phyloP scores from a whole-genome alignment of 2,797 vertebrate genomes.

The Gallinago stenura region DNA sequence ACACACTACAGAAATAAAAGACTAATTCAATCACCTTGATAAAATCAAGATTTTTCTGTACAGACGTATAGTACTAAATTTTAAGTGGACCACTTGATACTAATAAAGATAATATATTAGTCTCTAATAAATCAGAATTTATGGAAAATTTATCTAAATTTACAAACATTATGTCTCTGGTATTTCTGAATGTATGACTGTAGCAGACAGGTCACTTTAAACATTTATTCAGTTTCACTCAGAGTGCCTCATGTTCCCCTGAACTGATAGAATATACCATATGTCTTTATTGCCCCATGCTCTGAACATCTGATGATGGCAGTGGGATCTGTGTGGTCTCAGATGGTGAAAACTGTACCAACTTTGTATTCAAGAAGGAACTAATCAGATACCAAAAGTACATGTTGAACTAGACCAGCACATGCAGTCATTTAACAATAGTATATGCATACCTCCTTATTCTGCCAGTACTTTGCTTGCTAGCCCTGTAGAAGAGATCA shows the following conservation, averaged over 20 bases:
- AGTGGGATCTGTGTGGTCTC: not conserved
- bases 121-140: not conserved
- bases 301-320: not conserved
- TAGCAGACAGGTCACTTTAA: not conserved
- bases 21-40: not conserved
- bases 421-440: not conserved
- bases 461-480: not conserved
- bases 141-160: not conserved
- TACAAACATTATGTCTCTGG: not conserved
- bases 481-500: not conserved
- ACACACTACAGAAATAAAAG: not conserved
- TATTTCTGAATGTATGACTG: not conserved
- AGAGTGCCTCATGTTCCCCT: not conserved
- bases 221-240: not conserved
- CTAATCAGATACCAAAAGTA: not conserved
- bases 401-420: constrained; percentile 1
- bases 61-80: not conserved
- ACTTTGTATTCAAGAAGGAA: constrained; percentile 18
- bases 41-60: not conserved
- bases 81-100: not conserved
- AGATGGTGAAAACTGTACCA: not conserved
- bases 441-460: not conserved
- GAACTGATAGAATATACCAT: not conserved
- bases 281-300: not conserved
- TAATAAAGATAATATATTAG: not conserved